Evolutionary conservation across 2,797 vertebrate genomes (phyloP), one percentile per base, ranked within the genome.

Genomic region (Argyrosomus regius): DNA sequence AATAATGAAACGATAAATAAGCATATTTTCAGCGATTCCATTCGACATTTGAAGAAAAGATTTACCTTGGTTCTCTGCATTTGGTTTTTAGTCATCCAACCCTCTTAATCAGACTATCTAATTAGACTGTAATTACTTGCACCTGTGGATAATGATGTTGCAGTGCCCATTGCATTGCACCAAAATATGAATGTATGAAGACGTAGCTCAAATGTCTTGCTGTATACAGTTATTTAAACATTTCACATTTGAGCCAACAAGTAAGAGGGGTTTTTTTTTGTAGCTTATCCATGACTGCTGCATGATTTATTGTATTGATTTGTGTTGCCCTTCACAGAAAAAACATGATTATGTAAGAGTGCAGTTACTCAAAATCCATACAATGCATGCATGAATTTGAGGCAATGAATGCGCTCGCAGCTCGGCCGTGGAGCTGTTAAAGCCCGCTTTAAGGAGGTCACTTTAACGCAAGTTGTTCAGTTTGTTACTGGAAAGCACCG

Each of bases 301-400:
- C 35, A 59, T 85, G 80, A 86, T 90, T 77, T 78, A 88, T 88
- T 90, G 76, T 75, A 80, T 85, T 83, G 88, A 91, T 91, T 77
- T 71, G 77, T 67, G 72, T 78, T 81, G 86, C 72, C 82, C 79
- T 76, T 67, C 80, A 88, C 79, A 89, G 77, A 35, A 45, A 52
- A 88, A 78, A 83, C 66, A 83, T 61, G 13, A 76, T 82, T 78
- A 85, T 75, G 80, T 69, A 84, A 88, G 70, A 79, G 69, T 58
- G 58, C 72, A 78, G 73, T 82, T 88, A 81, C 83, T 91, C 78
- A 26, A 82, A 88, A 87, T 91, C 87, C 57, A 87, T 73, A 64
- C 50, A 79, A 75, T 53, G 72, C 82, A 83, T 69, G 45, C 8
- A 39, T 39, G 35, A 39, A 73, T 81, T 86, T 87, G 59, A 68